Base-by-base conservation (phyloP, 1,140 invertebrate species). In the Tetramorium parvispinum region DNA sequence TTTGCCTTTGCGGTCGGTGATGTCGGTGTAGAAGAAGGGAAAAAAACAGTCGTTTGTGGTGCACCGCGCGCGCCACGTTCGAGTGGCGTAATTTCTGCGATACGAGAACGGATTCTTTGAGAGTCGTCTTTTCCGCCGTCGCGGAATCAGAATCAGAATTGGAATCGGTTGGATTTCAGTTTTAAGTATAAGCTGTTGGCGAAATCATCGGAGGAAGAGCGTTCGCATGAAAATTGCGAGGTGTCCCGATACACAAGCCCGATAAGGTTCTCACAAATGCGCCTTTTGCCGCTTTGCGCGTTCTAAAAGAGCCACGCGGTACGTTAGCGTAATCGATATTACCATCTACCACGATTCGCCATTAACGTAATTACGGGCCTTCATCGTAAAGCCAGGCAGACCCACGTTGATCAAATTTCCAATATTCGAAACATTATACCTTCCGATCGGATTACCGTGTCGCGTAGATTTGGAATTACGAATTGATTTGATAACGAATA, bases 341-440 rank as follows among this genome's bases (percentile, higher is more conserved):
- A 68, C 75, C 65, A 79, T 86, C 85, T 79, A 68, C 51, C 76
- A 55, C 68, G 79, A 83, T 83, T 83, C 79, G 79, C 68, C 79
- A 83, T 83, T 83, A 83, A 83, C 73, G 79, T 83, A 83, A 83
- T 83, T 83, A 83, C 79, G 68, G 40, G 68, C 79, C 79, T 83
- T 40, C 79, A 83, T 83, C 79, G 79, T 83, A 83, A 83, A 83
- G 79, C 79, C 68, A 75, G 68, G 79, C 68, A 49, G 79, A 75
- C 79, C 53, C 40, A 83, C 79, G 79, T 83, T 83, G 79, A 83
- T 83, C 79, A 83, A 83, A 83, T 83, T 83, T 83, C 79, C 79
- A 83, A 83, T 83, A 83, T 83, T 83, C 79, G 79, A 83, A 83
- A 83, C 79, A 83, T 83, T 83, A 83, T 83, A 83, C 79, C 79